These are phyloP conservation scores for Ahaetulla prasina DNA, from an alignment of 2,113 vertebrate species.

Conservation along the genomic window DNA sequence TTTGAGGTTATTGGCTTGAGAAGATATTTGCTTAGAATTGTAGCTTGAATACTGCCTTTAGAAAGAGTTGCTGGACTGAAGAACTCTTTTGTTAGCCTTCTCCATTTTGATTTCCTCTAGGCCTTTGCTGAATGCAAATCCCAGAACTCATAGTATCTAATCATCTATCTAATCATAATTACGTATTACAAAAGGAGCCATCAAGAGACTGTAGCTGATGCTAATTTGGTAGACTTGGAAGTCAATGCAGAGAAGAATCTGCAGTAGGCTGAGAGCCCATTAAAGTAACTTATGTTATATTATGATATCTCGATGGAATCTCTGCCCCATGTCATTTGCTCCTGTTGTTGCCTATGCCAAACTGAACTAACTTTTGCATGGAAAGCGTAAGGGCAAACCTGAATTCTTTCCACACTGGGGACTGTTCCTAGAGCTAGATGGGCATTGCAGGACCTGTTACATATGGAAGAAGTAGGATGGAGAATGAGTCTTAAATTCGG, in stretches of 20 bases:
- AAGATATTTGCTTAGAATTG: not conserved
- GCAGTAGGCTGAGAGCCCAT: not conserved
- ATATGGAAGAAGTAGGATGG: not conserved
- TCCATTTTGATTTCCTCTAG: not conserved
- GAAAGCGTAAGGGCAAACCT: not conserved
- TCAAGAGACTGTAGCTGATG: not conserved
- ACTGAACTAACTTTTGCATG: not conserved
- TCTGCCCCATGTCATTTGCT: not conserved
- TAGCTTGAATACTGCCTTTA: constrained; percentile 1
- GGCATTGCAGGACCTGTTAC: not conserved
- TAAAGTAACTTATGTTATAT: not conserved
- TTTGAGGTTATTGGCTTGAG: not conserved
- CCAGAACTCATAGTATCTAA: not conserved
- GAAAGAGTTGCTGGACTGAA: not conserved
- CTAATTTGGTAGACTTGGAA: not conserved
- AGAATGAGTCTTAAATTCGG: not conserved
- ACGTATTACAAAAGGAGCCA: not conserved
- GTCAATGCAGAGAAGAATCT: not conserved
- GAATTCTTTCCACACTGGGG: not conserved
- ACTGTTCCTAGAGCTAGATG: not conserved
- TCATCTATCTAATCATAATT: not conserved
- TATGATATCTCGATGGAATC: not conserved
- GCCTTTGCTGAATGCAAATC: not conserved
- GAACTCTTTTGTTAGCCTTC: not conserved
- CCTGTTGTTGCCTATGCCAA: not conserved